Evolutionary conservation across 2,797 vertebrate genomes (phyloP).

Genomic region (Psittacula derbiana): DNA sequence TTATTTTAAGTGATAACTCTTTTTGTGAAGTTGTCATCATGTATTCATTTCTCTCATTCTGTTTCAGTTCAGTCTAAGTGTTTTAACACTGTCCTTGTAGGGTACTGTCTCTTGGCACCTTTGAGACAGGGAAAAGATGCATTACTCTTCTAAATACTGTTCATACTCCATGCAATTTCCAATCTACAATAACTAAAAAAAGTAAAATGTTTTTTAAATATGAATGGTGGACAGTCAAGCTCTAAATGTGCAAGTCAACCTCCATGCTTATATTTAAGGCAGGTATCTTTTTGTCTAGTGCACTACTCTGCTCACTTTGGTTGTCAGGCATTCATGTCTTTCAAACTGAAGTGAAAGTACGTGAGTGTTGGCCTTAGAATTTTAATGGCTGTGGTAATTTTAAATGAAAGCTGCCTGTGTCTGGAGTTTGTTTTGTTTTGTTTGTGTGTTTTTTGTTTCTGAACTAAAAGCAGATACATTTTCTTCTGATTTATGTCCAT

Average conservation of each 20-base stretch:
- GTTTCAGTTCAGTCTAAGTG: background rate
- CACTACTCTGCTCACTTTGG: background rate
- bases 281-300: background rate
- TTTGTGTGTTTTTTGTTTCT: background rate
- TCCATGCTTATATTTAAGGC: background rate
- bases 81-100: background rate
- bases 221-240: background rate
- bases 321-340: conserved; percentile 21
- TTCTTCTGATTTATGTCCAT: background rate
- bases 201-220: background rate
- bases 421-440: background rate
- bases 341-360: conserved; percentile 33
- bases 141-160: background rate
- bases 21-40: background rate
- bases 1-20: background rate
- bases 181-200: background rate
- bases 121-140: background rate
- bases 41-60: background rate
- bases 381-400: conserved; percentile 18
- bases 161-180: background rate
- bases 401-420: conserved; percentile 1
- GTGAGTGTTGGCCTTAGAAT: conserved; percentile 15
- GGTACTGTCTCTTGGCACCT: background rate
- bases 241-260: background rate
- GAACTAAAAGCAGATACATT: background rate